Evolutionary conservation across 2,888 invertebrate genomes (phyloP).

Genomic region (Caenorhabditis sinica): DNA sequence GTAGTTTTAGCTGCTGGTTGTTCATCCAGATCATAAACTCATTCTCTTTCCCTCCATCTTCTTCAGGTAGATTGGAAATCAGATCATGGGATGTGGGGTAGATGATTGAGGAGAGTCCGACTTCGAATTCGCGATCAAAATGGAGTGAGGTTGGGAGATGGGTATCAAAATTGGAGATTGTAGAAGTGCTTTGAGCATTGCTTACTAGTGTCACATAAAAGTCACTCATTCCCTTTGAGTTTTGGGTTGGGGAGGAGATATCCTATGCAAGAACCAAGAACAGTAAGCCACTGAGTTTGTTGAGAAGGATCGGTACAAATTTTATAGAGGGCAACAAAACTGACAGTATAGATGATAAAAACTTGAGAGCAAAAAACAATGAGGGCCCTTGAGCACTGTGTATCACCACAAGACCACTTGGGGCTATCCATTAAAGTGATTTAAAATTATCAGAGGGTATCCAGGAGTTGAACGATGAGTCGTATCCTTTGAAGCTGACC

Average conservation of each 20-base stretch:
- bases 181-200: neutral
- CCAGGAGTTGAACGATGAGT: conserved; percentile 14
- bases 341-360: conserved; percentile 25
- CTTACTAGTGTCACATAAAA: conserved; percentile 9
- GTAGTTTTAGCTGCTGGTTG: neutral
- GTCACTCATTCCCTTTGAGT: conserved; percentile 5
- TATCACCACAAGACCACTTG: conserved; percentile 30
- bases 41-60: conserved; percentile 1
- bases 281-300: conserved; percentile 10
- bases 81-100: conserved; percentile 27
- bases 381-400: conserved; percentile 25
- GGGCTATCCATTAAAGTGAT: conserved; percentile 25
- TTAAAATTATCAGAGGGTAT: conserved; percentile 1
- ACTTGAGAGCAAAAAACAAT: conserved; percentile 39
- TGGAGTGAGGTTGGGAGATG: neutral
- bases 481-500: conserved; percentile 15
- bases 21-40: neutral
- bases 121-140: conserved; percentile 20
- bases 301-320: conserved; percentile 3
- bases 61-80: conserved; percentile 3
- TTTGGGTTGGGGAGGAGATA: conserved; percentile 42
- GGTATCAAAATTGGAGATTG: conserved; percentile 23
- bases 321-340: conserved; percentile 32
- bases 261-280: conserved; percentile 25
- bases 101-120: conserved; percentile 17